Conservation (phyloP, 2,888 invertebrate species). For the Amiota communis region DNA sequence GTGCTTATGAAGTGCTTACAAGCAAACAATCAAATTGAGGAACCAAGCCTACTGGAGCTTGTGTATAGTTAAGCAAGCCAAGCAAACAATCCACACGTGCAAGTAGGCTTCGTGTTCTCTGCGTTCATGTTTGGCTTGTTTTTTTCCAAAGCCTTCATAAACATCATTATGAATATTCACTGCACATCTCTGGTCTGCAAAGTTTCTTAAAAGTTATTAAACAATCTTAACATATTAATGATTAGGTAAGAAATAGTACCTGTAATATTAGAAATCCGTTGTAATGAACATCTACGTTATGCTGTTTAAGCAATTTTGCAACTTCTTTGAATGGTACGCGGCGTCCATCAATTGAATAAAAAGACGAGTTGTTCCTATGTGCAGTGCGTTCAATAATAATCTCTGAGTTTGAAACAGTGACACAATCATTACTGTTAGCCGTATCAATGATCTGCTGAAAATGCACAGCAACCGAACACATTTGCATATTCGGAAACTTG, state of each 20-base stretch:
- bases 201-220: background rate
- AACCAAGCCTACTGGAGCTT: too few relatives aligned
- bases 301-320: slow-evolving; percentile 80
- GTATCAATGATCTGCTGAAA: slow-evolving; percentile 88
- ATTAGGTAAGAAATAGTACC: slow-evolving; percentile 75
- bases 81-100: too few relatives aligned
- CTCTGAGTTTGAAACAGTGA: slow-evolving; percentile 84
- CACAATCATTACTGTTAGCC: slow-evolving; percentile 79
- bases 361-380: slow-evolving; percentile 85
- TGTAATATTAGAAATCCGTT: slow-evolving; percentile 98
- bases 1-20: too few relatives aligned
- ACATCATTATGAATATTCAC: too few relatives aligned
- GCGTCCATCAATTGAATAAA: slow-evolving; percentile 83
- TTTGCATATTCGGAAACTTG: slow-evolving; percentile 80
- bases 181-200: too few relatives aligned
- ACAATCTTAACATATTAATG: background rate
- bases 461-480: slow-evolving; percentile 91
- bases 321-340: slow-evolving; percentile 91
- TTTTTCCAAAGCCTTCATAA: too few relatives aligned
- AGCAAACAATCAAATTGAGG: too few relatives aligned
- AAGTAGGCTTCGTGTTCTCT: too few relatives aligned
- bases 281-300: slow-evolving; percentile 95
- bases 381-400: slow-evolving; percentile 91
- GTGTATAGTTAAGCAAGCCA: too few relatives aligned
- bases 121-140: too few relatives aligned